Evolutionary conservation across 2,888 invertebrate species (phyloP).

Genomic region (Athripsodes cinereus): DNA sequence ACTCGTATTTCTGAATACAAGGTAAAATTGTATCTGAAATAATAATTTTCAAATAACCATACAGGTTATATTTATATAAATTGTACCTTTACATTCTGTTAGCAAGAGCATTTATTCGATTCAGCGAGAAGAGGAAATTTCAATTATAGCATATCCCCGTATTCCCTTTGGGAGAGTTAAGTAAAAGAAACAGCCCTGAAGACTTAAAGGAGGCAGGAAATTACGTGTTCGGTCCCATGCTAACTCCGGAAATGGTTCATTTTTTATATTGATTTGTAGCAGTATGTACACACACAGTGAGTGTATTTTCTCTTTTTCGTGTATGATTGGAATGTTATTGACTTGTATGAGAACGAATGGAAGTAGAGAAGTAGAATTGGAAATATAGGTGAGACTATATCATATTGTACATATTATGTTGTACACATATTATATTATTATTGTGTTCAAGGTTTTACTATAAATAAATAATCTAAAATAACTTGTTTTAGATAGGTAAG

Average conservation of each 20-base stretch:
- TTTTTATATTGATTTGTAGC: not conserved
- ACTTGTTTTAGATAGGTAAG: too few species aligned
- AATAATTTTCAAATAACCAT: not conserved
- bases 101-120: slow-evolving; percentile 9
- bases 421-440: too few species aligned
- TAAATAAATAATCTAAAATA: too few species aligned
- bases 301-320: not conserved
- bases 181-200: slow-evolving; percentile 1
- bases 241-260: slow-evolving; percentile 7
- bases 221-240: slow-evolving; percentile 13
- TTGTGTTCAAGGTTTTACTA: too few species aligned
- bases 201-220: slow-evolving; percentile 2
- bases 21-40: not conserved
- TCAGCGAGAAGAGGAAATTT: slow-evolving; percentile 11
- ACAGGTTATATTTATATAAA: not conserved
- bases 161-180: slow-evolving; percentile 15
- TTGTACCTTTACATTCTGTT: slow-evolving; percentile 2
- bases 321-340: not conserved
- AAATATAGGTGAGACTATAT: too few species aligned
- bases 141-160: slow-evolving; percentile 12
- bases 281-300: not conserved
- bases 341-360: too few species aligned
- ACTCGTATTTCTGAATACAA: not conserved
- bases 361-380: too few species aligned
- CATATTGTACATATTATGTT: too few species aligned